phyloP scores from a whole-genome alignment of 2,113 vertebrate species.

The Terrapene triunguis region DNA sequence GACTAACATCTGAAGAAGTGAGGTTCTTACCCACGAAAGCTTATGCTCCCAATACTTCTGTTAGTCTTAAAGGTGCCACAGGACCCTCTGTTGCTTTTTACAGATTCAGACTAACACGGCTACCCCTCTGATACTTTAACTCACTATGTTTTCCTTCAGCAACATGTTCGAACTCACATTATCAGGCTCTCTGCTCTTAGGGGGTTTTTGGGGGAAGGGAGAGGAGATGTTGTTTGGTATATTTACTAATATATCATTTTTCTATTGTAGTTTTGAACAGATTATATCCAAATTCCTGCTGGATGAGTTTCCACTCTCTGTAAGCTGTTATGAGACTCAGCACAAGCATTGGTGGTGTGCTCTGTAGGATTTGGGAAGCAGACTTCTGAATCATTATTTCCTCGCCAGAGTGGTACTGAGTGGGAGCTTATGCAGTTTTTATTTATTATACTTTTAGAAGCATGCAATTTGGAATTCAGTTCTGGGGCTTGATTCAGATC shows the following conservation, averaged over 20 bases:
- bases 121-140: too few relatives aligned
- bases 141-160: neutral
- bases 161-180: neutral
- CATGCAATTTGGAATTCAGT: neutral
- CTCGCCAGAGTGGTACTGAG: neutral
- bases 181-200: neutral
- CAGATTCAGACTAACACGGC: too few relatives aligned
- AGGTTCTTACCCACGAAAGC: too few relatives aligned
- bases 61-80: too few relatives aligned
- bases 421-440: neutral
- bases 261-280: neutral
- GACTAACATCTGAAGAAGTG: too few relatives aligned
- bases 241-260: neutral
- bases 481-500: neutral
- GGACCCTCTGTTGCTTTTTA: too few relatives aligned
- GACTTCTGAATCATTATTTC: neutral
- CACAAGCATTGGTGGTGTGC: neutral
- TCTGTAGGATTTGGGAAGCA: neutral
- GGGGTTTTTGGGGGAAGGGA: too few relatives aligned
- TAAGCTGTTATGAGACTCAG: neutral
- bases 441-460: neutral
- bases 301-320: conserved; percentile 4
- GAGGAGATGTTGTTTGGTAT: neutral
- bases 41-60: too few relatives aligned
- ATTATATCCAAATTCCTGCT: neutral